Conservation (phyloP, 2,888 invertebrate species). For the Nomada hirtipes region DNA sequence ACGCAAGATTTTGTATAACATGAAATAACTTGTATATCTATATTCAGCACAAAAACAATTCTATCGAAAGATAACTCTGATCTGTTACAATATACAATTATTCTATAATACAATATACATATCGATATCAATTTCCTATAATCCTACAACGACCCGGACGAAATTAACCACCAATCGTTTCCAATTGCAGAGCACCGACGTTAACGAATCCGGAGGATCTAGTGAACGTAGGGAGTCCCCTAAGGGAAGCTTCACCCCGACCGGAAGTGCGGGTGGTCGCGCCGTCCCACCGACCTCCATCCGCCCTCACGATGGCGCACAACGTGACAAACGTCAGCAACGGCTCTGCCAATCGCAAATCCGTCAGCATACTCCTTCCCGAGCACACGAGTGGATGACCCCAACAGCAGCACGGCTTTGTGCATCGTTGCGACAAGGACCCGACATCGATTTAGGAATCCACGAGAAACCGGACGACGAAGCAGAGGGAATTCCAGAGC, state of each 20-base stretch:
- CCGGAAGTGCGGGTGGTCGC: slow-evolving; percentile 81
- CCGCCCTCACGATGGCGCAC: slow-evolving; percentile 52
- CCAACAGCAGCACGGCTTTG: slow-evolving; percentile 75
- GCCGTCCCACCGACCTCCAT: slow-evolving; percentile 77
- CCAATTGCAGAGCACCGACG: slow-evolving; percentile 65
- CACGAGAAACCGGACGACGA: background rate
- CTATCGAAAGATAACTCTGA: no score
- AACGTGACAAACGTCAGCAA: slow-evolving; percentile 44
- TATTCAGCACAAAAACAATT: no score
- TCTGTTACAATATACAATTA: no score
- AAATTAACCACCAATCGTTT: no score
- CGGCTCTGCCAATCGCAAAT: slow-evolving; percentile 76
- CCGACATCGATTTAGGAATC: slow-evolving; percentile 70
- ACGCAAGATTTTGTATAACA: no score
- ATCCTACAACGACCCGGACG: no score
- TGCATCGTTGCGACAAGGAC: slow-evolving; percentile 78
- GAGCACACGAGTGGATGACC: slow-evolving; percentile 81
- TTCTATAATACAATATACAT: no score
- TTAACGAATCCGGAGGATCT: slow-evolving; percentile 71
- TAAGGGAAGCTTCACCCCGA: slow-evolving; percentile 75
- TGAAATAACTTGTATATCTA: no score
- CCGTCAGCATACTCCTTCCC: slow-evolving; percentile 82
- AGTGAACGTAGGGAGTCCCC: slow-evolving; percentile 71
- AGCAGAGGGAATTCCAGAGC: background rate
- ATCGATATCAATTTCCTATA: no score